Conservation (phyloP, 2,888 invertebrate genomes). For the Drosophila vallismaia region DNA sequence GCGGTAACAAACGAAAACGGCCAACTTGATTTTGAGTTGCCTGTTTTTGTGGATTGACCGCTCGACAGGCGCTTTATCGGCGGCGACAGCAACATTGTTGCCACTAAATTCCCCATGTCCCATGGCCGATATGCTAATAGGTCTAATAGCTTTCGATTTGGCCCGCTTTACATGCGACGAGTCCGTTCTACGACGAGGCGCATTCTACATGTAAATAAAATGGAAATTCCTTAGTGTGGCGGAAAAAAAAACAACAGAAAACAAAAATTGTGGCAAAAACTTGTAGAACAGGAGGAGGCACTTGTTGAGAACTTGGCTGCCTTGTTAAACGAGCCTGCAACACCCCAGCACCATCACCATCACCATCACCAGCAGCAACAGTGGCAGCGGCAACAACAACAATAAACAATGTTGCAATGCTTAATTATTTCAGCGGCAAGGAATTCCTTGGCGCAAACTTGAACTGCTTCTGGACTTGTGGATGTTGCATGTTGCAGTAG, state of each 20-base stretch:
- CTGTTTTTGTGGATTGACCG: not conserved
- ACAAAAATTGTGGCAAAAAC: conserved; percentile 44
- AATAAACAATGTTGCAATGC: conserved; percentile 79
- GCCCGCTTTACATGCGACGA: conserved; percentile 49
- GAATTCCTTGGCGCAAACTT: conserved; percentile 76
- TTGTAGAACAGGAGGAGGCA: conserved; percentile 71
- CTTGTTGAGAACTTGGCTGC: conserved; percentile 74
- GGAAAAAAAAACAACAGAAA: conserved; percentile 18
- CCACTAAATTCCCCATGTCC: conserved; percentile 35
- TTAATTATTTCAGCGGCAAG: conserved; percentile 80
- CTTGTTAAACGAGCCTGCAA: conserved; percentile 79
- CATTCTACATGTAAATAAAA: conserved; percentile 77
- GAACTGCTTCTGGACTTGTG: conserved; percentile 68
- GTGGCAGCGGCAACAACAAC: conserved; percentile 37
- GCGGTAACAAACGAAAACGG: conserved; percentile 24
- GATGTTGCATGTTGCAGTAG: conserved; percentile 44
- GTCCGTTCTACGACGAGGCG: conserved; percentile 42
- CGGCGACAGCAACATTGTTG: conserved; percentile 32
- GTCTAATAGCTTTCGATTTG: conserved; percentile 68
- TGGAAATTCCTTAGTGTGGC: conserved; percentile 67
- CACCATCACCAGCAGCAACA: conserved; percentile 50
- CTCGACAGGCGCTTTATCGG: conserved; percentile 9
- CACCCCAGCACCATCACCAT: conserved; percentile 66
- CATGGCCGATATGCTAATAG: conserved; percentile 62
- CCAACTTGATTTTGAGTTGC: not conserved